These are phyloP conservation scores for Tachuris rubrigastra DNA, from an alignment of 2,113 vertebrate species.

Conservation along the genomic window DNA sequence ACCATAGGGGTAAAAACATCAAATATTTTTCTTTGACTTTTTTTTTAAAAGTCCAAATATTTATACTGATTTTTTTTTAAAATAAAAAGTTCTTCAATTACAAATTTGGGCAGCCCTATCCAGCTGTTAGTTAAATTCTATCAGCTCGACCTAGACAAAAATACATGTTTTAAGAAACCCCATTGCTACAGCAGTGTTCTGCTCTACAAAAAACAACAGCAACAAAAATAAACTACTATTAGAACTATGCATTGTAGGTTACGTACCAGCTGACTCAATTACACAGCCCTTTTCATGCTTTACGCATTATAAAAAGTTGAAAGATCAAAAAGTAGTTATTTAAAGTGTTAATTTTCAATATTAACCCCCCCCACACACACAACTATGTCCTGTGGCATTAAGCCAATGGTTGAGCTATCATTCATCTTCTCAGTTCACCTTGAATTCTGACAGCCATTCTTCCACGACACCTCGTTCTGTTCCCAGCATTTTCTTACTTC, in stretches of 20 bases:
- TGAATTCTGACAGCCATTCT: constrained; percentile 99
- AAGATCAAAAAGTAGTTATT: background rate
- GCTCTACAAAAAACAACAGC: background rate
- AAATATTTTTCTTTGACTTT: background rate
- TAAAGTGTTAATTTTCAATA: background rate
- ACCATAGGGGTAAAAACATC: rapidly evolving
- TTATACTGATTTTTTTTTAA: background rate
- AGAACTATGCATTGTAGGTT: background rate
- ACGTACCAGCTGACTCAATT: background rate
- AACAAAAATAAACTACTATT: background rate
- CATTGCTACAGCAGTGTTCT: background rate
- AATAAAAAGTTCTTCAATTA: background rate
- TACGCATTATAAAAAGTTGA: background rate
- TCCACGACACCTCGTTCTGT: constrained; percentile 91
- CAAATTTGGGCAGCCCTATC: background rate
- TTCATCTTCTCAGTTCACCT: constrained; percentile 78
- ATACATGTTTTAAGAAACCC: background rate
- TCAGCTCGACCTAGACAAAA: background rate
- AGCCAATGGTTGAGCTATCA: background rate
- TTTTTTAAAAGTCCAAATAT: background rate
- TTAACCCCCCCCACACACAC: background rate
- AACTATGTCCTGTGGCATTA: background rate
- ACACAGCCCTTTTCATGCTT: background rate
- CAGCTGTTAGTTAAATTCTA: background rate
- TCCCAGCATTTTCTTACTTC: constrained; percentile 89